Percentiles rank a stretch among this genome's conserved stretches.
Conservation (phyloP, 2,113 vertebrate genomes). For the Halcyon malimbica region DNA sequence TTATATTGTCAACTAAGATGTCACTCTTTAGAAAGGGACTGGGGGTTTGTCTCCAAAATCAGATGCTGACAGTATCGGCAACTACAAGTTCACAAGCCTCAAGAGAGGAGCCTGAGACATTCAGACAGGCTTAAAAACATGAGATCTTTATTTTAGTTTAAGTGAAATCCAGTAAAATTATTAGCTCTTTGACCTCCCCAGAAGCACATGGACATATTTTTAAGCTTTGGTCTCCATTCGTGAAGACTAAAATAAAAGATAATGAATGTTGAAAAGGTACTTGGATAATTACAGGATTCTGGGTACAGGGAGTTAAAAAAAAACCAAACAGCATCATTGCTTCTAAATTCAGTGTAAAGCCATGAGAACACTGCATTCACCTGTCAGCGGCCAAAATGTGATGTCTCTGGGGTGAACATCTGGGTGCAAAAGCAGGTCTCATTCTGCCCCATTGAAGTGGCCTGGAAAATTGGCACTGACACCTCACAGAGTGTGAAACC, state of each 20-base stretch:
- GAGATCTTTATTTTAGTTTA: conserved; percentile 5
- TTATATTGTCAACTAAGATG: background rate
- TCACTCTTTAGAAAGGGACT: background rate
- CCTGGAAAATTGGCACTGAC: conserved; percentile 21
- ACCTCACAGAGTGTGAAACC: background rate
- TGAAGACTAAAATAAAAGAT: background rate
- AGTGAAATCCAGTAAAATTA: background rate
- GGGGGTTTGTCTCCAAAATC: background rate
- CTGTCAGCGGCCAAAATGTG: background rate
- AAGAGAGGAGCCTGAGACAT: background rate
- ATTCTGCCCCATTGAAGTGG: background rate
- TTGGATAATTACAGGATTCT: background rate
- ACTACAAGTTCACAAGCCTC: background rate
- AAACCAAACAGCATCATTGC: background rate
- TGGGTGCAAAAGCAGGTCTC: background rate
- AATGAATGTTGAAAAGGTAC: background rate
- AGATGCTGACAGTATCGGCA: background rate
- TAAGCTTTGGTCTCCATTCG: background rate
- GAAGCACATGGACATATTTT: background rate
- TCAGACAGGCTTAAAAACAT: background rate
- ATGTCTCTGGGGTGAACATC: background rate
- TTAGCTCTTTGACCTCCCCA: background rate
- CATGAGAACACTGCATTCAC: background rate
- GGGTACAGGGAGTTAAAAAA: background rate
- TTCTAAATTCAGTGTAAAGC: background rate